Evolutionary conservation across 1,140 invertebrate genomes (phyloP), one percentile per base, ranked within the genome.

Genomic region (Pollicipes pollicipes): DNA sequence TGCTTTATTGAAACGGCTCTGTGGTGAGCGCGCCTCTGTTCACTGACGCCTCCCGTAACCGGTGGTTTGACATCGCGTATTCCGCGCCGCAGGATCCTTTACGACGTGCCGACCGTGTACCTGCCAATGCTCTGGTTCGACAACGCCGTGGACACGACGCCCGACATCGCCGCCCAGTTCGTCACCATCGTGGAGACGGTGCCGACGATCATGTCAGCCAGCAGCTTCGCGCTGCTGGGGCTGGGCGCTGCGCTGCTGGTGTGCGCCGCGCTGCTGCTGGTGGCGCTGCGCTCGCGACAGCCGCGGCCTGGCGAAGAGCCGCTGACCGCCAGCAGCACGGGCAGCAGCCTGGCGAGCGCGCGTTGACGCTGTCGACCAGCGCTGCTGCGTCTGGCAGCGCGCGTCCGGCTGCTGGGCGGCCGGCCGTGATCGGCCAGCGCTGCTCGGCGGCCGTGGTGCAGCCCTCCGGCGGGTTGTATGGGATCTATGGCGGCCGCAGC

Each of bases 221-320:
- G 67, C 74, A 73, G 28, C 64, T 68, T 24, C 70, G 71, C 66
- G 69, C 73, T 45, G 64, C 70, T 30, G 66, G 73, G 30, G 68
- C 72, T 63, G 74, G 73, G 10, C 45, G 72, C 30, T 71, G 73
- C 32, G 71, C 74, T n/a, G 73, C 74, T n/a, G 86, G 90, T 72
- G 90, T 90, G 10, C 93, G 91, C 82, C 90, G 90, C 37, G 88
- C 90, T 30, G 93, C 93, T 89, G 93, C 87, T 81, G 88, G 91
- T 80, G 85, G 92, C 37, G 85, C 82, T 74, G 84, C 93, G 27
- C 85, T 89, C 79, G 83, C 88, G 26, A 80, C 81, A 63, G 88
- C 91, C 76, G 93, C 93, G 76, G 82, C 85, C 79, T 90, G 89
- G 30, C 77, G 91, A 21, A 84, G 83, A 35, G 86, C 84, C 32